Evolutionary conservation across 2,888 invertebrate genomes (phyloP).

Genomic region (Chironomus tentans): DNA sequence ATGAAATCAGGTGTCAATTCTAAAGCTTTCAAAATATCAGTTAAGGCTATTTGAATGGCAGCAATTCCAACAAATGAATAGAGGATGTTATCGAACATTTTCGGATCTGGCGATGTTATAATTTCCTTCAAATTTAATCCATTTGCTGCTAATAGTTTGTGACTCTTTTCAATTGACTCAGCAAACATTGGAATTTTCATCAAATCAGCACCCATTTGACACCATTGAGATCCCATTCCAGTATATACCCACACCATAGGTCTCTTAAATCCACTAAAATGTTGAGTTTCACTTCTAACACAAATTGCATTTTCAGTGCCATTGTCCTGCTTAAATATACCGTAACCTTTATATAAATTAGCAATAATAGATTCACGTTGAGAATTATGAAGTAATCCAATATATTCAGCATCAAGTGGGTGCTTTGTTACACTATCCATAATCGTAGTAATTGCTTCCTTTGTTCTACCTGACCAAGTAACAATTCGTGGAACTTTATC

Average conservation of each 20-base stretch:
- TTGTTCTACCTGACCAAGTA: slow-evolving; percentile 62
- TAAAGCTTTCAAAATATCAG: slow-evolving; percentile 48
- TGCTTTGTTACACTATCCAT: slow-evolving; percentile 50
- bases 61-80: slow-evolving; percentile 59
- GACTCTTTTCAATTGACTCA: slow-evolving; percentile 51
- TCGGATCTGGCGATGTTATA: slow-evolving; percentile 48
- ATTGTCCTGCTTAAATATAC: slow-evolving; percentile 37
- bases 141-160: slow-evolving; percentile 46
- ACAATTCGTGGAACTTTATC: slow-evolving; percentile 59
- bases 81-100: slow-evolving; percentile 50
- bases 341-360: slow-evolving; percentile 62
- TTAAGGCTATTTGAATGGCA: slow-evolving; percentile 48
- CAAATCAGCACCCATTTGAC: slow-evolving; percentile 67
- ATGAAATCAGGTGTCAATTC: slow-evolving; percentile 55
- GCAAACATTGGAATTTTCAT: slow-evolving; percentile 61
- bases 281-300: slow-evolving; percentile 46
- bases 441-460: slow-evolving; percentile 55
- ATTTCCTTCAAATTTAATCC: slow-evolving; percentile 52
- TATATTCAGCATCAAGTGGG: slow-evolving; percentile 48
- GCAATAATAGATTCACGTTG: slow-evolving; percentile 46
- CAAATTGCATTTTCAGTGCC: slow-evolving; percentile 31
- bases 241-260: slow-evolving; percentile 86
- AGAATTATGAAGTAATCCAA: slow-evolving; percentile 47
- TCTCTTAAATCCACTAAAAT: slow-evolving; percentile 52
- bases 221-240: slow-evolving; percentile 86